A percentile compares a stretch with the other conserved stretches of the same genome.
Evolutionary conservation across 2,797 vertebrate genomes (phyloP).

Genomic region (Anguilla obscura): DNA sequence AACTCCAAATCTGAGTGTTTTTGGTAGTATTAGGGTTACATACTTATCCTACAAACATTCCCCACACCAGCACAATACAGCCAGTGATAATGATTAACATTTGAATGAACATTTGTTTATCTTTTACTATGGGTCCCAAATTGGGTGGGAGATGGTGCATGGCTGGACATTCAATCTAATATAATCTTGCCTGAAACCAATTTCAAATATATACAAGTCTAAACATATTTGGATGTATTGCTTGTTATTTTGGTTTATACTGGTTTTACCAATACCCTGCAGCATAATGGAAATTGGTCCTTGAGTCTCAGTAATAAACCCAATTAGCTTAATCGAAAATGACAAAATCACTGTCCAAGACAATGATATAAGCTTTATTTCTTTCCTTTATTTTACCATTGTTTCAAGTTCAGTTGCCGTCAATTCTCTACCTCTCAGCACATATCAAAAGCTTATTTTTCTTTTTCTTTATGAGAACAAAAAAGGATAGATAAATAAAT

Average conservation of each 20-base stretch:
- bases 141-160: background rate
- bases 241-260: background rate
- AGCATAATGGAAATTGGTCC: background rate
- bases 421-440: background rate
- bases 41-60: too few species aligned
- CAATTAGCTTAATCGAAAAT: background rate
- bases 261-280: background rate
- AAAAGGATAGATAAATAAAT: constrained; percentile 11
- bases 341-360: background rate
- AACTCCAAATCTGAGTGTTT: too few species aligned
- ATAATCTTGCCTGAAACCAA: too few species aligned
- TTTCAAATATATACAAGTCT: too few species aligned
- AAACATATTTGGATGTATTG: background rate
- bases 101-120: background rate
- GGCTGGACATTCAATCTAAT: background rate
- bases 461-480: background rate
- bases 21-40: too few species aligned
- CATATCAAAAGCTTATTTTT: constrained; percentile 33
- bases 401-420: background rate
- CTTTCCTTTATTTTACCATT: background rate
- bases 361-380: background rate
- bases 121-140: background rate
- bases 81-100: background rate
- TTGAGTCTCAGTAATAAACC: background rate
- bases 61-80: background rate